A percentile compares a stretch with the other conserved stretches of the same genome.
Conservation (phyloP, 1,140 invertebrate species). For the Anastrepha obliqua region DNA sequence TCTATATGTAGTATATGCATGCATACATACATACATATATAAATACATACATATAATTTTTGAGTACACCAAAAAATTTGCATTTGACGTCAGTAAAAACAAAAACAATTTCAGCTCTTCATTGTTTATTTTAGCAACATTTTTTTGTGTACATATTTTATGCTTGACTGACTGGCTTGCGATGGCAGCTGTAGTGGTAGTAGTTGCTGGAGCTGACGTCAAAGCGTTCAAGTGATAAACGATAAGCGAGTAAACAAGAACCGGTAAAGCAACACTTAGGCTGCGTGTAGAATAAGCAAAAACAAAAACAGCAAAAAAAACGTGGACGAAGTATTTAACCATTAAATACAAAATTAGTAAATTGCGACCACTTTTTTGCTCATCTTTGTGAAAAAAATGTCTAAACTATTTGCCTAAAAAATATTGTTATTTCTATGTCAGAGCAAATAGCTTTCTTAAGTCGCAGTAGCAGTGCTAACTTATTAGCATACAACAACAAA, state of each 20-base stretch:
- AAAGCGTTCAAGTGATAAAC: slow-evolving; percentile 34
- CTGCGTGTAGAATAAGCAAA: neutral
- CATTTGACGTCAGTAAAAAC: slow-evolving; percentile 21
- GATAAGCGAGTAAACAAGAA: slow-evolving; percentile 42
- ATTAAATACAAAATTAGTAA: neutral
- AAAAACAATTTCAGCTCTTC: neutral
- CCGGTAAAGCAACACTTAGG: neutral
- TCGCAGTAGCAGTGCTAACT: neutral
- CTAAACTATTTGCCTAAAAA: too few relatives aligned
- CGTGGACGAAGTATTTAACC: neutral
- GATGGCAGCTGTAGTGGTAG: neutral
- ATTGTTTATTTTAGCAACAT: neutral
- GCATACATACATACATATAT: neutral
- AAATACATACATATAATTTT: neutral
- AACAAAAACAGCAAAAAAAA: slow-evolving; percentile 1
- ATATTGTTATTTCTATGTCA: neutral
- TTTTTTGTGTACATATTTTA: too few relatives aligned
- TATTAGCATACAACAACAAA: slow-evolving; percentile 13
- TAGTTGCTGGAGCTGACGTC: slow-evolving; percentile 16
- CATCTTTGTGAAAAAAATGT: neutral
- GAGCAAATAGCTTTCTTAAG: neutral
- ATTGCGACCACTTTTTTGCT: neutral
- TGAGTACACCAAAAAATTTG: slow-evolving; percentile 34
- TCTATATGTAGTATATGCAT: too few relatives aligned
- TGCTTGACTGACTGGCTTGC: too few relatives aligned